Base-by-base conservation (phyloP, 2,888 invertebrate species). In the Latrodectus hesperus region DNA sequence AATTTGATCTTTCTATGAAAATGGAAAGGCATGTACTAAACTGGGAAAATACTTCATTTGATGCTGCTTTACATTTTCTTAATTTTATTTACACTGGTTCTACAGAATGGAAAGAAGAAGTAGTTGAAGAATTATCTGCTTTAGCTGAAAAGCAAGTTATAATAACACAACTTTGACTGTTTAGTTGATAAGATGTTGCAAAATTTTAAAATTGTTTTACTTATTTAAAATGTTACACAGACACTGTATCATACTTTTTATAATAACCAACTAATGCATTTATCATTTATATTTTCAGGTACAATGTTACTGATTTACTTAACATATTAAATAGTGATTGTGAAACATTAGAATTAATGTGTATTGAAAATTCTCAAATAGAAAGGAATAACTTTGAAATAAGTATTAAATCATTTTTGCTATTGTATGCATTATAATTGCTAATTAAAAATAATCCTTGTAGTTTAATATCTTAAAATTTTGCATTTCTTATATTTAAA, bases 21-120 rank as follows among this genome's bases (percentile, higher is more conserved):
- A 6, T 17, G 51, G 79, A 68, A 51, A 79, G 72, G 26, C 22
- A 79, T 68, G 10, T 80, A 17, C n/a, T 88, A 26, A 51, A 84
- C 17, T 84, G 79, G 88, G 64, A 84, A 51, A 72, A 67, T 76
- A 76, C 52, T 49, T 79, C 88, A 10, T 76, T 79, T 71, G 78
- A 88, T 82, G 75, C 72, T 75, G 83, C 76, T 17, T n/a, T 80
- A 0, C 79, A 84, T 64, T 88, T 88, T 70, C 55, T 88, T n/a
- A 84, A 84, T 72, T 88, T 78, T 55, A 52, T 88, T 14, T 88
- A 88, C 14, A 84, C 88, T 67, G 88, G 80, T 14, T 67, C 68
- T 11, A 67, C 71, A 17, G 76, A 80, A 49, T 80, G 84, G 78
- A 75, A 67, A 67, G 76, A 79, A 38, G 72, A 82, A 17, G 26